phyloP scores from a whole-genome alignment of 1,140 invertebrate genomes.

The Zophobas morio region DNA sequence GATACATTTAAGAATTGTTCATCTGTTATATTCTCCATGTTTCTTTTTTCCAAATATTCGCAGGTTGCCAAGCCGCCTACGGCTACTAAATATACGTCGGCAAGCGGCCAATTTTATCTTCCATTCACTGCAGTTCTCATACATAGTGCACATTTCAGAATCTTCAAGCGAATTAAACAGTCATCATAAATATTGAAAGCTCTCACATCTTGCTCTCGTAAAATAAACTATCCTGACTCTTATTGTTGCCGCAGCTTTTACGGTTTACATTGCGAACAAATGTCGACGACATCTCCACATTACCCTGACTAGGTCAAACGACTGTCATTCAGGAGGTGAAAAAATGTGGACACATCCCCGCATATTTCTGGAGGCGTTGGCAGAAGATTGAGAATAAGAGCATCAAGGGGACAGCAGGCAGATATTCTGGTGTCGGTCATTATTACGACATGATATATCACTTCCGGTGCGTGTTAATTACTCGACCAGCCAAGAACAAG shows the following conservation, averaged over 20 bases:
- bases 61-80: constrained; percentile 68
- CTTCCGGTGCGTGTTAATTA: constrained; percentile 68
- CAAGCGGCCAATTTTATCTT: constrained; percentile 66
- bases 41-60: constrained; percentile 65
- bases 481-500: constrained; percentile 64
- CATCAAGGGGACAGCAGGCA: constrained; percentile 49
- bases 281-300: neutral
- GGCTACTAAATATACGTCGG: constrained; percentile 66
- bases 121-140: constrained; percentile 65
- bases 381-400: constrained; percentile 51
- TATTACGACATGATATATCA: constrained; percentile 68
- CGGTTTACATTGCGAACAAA: no score
- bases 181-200: constrained; percentile 21
- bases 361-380: constrained; percentile 27
- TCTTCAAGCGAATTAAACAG: constrained; percentile 24
- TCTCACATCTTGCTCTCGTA: neutral
- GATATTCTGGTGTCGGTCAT: constrained; percentile 67
- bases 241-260: no score
- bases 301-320: constrained; percentile 1
- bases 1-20: constrained; percentile 60
- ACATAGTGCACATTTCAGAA: constrained; percentile 41
- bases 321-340: neutral
- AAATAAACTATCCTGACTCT: no score
- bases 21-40: constrained; percentile 65
- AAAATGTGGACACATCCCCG: neutral